Conservation (phyloP, 2,797 vertebrate species). For the Scolopax bukidnonensis region DNA sequence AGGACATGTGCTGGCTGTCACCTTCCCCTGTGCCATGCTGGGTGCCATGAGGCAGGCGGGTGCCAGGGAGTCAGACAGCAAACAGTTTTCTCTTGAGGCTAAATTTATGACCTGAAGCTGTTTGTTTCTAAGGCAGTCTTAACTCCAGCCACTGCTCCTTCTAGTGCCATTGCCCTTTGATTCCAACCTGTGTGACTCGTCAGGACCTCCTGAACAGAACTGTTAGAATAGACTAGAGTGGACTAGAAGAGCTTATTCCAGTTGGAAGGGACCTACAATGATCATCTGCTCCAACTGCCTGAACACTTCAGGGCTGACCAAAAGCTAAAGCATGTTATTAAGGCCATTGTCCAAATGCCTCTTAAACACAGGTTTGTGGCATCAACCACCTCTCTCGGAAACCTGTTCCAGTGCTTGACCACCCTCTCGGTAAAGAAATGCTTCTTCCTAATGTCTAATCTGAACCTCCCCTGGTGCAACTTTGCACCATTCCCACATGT, state of each 20-base stretch:
- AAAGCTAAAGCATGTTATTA: not conserved
- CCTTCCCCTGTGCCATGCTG: accelerated
- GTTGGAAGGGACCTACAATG: accelerated
- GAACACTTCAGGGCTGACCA: not conserved
- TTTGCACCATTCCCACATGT: not conserved
- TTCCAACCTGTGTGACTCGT: accelerated
- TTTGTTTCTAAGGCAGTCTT: not conserved
- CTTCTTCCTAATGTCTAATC: not conserved
- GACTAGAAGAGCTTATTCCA: accelerated
- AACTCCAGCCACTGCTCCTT: not conserved
- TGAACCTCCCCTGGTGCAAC: not conserved
- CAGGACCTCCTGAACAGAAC: not conserved
- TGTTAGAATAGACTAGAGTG: accelerated
- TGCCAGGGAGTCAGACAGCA: not conserved
- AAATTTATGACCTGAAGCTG: not conserved
- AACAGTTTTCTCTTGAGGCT: not conserved
- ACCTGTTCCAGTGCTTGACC: not conserved
- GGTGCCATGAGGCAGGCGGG: not conserved
- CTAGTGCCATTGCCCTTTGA: not conserved
- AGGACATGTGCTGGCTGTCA: not conserved
- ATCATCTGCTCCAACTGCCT: not conserved
- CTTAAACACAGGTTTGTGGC: not conserved
- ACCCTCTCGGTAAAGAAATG: accelerated
- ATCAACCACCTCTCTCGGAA: accelerated
- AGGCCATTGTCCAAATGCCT: not conserved